Percentiles rank a stretch among this genome's conserved stretches.
These are phyloP conservation scores for Bovichtus variegatus DNA, from an alignment of 2,797 vertebrate species.

Conservation along the genomic window DNA sequence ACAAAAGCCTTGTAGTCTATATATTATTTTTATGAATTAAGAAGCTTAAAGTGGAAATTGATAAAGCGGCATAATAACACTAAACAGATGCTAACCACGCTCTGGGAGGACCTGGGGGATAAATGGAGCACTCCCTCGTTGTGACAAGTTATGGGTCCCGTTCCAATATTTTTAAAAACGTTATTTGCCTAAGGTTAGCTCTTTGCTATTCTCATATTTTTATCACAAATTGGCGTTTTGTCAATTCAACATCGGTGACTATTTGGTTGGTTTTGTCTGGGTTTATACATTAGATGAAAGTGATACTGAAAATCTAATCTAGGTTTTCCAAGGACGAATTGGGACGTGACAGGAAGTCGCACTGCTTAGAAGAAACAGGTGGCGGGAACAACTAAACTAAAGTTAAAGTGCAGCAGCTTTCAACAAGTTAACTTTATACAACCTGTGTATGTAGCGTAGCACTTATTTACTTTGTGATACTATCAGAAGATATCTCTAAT, in stretches of 20 bases:
- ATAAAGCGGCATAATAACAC: background rate
- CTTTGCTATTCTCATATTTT: rapidly evolving
- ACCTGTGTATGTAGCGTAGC: too few relatives aligned
- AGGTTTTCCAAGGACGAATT: constrained; percentile 1
- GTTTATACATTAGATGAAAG: rapidly evolving
- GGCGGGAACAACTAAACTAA: constrained; percentile 60
- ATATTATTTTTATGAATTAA: background rate
- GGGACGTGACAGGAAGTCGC: constrained; percentile 61
- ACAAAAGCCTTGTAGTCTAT: rapidly evolving
- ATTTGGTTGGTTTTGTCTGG: rapidly evolving
- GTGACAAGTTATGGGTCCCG: constrained; percentile 14
- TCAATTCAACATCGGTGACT: rapidly evolving
- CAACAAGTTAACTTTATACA: background rate
- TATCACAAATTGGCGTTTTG: rapidly evolving
- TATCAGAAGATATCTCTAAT: constrained; percentile 19
- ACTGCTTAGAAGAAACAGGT: constrained; percentile 1
- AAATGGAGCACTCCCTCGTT: constrained; percentile 52
- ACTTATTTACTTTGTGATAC: background rate
- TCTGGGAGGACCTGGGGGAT: constrained; percentile 28
- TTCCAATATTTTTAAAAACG: constrained; percentile 27
- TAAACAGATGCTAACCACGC: background rate
- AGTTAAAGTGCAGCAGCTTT: background rate
- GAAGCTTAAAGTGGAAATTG: background rate
- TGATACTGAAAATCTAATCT: rapidly evolving
- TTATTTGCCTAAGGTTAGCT: rapidly evolving